Base-by-base conservation (phyloP, 92 coral and sea anemone genomes). In the Nematostella vectensis region DNA sequence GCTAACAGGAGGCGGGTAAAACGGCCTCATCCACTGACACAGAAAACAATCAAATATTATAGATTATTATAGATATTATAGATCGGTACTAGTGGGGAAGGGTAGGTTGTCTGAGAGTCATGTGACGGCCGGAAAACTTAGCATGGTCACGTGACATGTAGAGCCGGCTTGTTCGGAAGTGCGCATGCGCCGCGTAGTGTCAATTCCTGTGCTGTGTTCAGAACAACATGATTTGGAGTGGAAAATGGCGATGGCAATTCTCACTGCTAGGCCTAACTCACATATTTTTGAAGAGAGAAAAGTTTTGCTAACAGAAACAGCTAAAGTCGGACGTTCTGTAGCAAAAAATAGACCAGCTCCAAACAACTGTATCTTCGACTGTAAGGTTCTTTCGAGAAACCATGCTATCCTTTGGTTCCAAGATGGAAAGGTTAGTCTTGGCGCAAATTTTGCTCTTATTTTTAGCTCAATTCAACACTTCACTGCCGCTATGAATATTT, bases 231-330 rank as follows among this genome's bases (percentile, higher is more conserved):
- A 85, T 15, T 66, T 66, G 75, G 54, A 59, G 65, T 64, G 83
- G 61, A 75, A 78, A 65, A 89, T 89, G 97, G 98, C 98, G 89
- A 88, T 86, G 98, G 96, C 96, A 88, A 72, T 91, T 74, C 89
- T 91, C 70, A 86, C 87, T 59, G 80, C 95, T 51, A 80, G 96
- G 55, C 86, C 98, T 15, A 91, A 91, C 55, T 91, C 98, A 36
- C 98, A 91, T 48, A 88, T 89, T 17, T 91, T 91, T 63, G 96
- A 91, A 55, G 98, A 91, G 59, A 75, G 98, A 42, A 83, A 79
- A 62, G 81, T 86, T 42, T 60, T 74, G 47, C 61, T 91, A 10
- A 70, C 82, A 30, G 98, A 91, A 47, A 59, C 96, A 44, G 81
- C 83, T 24, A 91, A 91, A 53, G 75, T 91, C 28, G 98, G 98